Base-by-base conservation (phyloP, 2,888 invertebrate genomes). In the Metacarcinus magister region DNA sequence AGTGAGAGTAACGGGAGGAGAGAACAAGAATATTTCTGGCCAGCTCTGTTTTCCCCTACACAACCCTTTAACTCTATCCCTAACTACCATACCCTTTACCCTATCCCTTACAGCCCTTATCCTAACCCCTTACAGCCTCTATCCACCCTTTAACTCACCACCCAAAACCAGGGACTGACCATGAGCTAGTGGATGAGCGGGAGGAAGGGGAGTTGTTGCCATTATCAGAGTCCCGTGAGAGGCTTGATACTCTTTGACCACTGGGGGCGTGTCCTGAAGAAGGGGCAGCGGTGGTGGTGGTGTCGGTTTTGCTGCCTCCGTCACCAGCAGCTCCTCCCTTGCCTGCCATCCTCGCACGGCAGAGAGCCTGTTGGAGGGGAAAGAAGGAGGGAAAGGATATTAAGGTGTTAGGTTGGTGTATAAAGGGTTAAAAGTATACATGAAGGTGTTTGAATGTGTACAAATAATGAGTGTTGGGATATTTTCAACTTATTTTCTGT, bases 141-240 rank as follows among this genome's bases (percentile, higher is more conserved):
- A 46, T 46, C 46, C 46, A 46, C 4, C 46, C 10, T 46, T 8
- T 16, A 60, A 60, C 46, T 0, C n/a, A 44, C 28, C 39, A 43
- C 90, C 16, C 23, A 39, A 4, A 39, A 39, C 19, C 32, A 3
- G n/a, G 19, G n/a, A 94, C 98, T 97, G 97, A 98, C 99, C 99
- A 99, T 43, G 99, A 99, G 0, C 99, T 99, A 7, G 99, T 99
- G 97, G 99, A 99, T 96, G 99, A 99, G 43, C 97, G 91, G 23
- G 97, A 97, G 7, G 96, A 96, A 1, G 97, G 97, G 5, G 97
- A 97, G 96, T 96, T 96, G 92, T 95, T 95, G 32, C 96, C 97
- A 75, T 96, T 96, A 92, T 97, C 97, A 16, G 96, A 96, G 87
- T 97, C 97, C 95, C 95, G 95, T 39, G 97, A 97, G 43, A 97